Base-by-base conservation (phyloP, 2,113 vertebrate genomes). In the Siphamia tubifer region DNA sequence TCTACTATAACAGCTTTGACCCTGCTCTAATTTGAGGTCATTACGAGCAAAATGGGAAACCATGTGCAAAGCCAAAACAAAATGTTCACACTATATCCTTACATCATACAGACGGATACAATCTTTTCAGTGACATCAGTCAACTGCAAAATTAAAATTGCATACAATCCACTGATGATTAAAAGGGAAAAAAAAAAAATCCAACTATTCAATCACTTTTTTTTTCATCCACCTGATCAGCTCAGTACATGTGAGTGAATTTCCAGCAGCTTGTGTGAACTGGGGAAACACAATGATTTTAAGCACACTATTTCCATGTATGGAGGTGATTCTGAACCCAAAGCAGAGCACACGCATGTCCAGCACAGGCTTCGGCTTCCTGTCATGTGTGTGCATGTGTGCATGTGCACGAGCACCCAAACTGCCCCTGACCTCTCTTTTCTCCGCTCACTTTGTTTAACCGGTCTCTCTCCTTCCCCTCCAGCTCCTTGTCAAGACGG, bases 401-500 rank as follows among this genome's bases (percentile, higher is more conserved):
- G 53, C 35, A 15, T 40, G 63, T 43, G 43, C 5, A 21, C 32
- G 13, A 40, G 21, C 43, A 47, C 6, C 52, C 54, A 51, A 58
- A 63, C 49, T 61, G 25, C 36, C 70, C 65, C 49, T 47, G 49
- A 64, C 67, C 77, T 70, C 16, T 55, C 23, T 72, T 60, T 57
- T 68, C 77, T 73, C 47, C 47, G 35, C 51, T 71, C 65, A 48
- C 66, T 81, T 68, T 72, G 35, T 74, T 73, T 51, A 68, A 63
- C 34, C 31, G 8, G 35, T 43, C 62, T 61, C 58, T 17, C 20
- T 55, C 44, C 74, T 55, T 65, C 34, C 77, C 60, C 61, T 74
- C 78, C 78, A 73, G 75, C 73, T 66, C 61, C 79, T 79, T 87
- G 84, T 86, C 86, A 84, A 54, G 79, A 64, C 30, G 74, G 67